A percentile compares a stretch with the other conserved stretches of the same genome.
Conservation (phyloP, 2,888 invertebrate genomes). For the Rhyacophila evoluta region DNA sequence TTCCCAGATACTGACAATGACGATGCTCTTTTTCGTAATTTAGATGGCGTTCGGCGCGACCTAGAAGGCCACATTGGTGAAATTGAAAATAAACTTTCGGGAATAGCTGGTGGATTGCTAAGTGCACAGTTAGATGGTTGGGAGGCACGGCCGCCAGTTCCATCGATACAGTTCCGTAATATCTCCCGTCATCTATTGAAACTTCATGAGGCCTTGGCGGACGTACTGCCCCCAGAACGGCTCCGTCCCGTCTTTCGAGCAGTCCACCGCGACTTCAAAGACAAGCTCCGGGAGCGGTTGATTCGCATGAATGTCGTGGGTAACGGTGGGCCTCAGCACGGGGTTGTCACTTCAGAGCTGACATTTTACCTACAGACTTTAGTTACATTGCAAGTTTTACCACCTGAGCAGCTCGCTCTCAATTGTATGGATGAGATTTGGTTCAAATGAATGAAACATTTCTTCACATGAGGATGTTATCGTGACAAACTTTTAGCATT, state of each 20-base stretch:
- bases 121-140: constrained; percentile 85
- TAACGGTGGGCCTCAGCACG: constrained; percentile 97
- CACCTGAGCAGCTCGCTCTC: constrained; percentile 78
- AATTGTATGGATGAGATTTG: constrained; percentile 88
- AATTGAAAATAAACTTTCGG: constrained; percentile 90
- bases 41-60: constrained; percentile 82
- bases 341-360: constrained; percentile 91
- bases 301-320: constrained; percentile 89
- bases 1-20: constrained; percentile 74
- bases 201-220: constrained; percentile 90
- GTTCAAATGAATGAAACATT: constrained; percentile 68
- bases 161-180: constrained; percentile 89
- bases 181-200: constrained; percentile 91
- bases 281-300: constrained; percentile 86
- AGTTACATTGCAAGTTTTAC: constrained; percentile 82
- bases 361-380: constrained; percentile 92
- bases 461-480: neutral
- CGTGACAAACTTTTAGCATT: neutral
- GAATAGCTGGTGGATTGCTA: constrained; percentile 89
- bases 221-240: constrained; percentile 84
- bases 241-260: constrained; percentile 81
- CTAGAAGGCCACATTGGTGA: constrained; percentile 91
- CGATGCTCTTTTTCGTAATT: constrained; percentile 67
- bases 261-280: constrained; percentile 89
- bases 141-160: constrained; percentile 96